Base-by-base conservation (phyloP, 30 jellyfish, hydroid and myxozoan species). In the Turritopsis dohrnii region DNA sequence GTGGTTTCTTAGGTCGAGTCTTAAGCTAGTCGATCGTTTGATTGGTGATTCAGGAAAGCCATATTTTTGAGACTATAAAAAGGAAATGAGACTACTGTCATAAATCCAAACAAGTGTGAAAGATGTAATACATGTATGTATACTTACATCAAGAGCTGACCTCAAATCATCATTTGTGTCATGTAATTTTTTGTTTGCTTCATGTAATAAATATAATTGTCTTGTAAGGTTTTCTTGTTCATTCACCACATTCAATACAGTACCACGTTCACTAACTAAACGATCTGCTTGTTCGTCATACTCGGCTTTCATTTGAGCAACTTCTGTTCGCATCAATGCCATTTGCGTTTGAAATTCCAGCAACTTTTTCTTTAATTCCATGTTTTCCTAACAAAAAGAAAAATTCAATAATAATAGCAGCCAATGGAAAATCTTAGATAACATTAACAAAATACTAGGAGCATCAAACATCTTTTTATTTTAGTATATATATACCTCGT, bases 121-220 rank as follows among this genome's bases (percentile, higher is more conserved):
- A 19, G 22, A 8, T n/a, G 16, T 0, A 7, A 1, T 66, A 69
- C 9, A 69, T 18, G 19, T 9, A 69, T 0, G 1, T 69, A n/a
- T 23, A 22, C 85, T 80, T 85, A 88, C 96, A 79, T 93, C 98
- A 20, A 93, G 65, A 9, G 96, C 98, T 25, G 98, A 88, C 31
- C 98, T 83, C 52, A 93, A 83, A 72, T 93, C 98, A 77, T 93
- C 98, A 80, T 93, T 93, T 22, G 98, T 93, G 69, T 93, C 98
- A 84, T 93, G 98, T 30, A 93, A 81, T 76, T 85, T 88, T 65
- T 91, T 84, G 72, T 93, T 93, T 16, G 98, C 98, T 71, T 93
- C 98, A 79, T 93, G 98, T 23, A 93, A 52, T 21, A 93, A 53
- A 18, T 93, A 96, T 22, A 93, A 90, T 65, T 93, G 98, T 66